Percentiles rank a stretch among this genome's conserved stretches.
Evolutionary conservation across 2,797 vertebrate genomes (phyloP).

Genomic region (Enteromius radiatus): DNA sequence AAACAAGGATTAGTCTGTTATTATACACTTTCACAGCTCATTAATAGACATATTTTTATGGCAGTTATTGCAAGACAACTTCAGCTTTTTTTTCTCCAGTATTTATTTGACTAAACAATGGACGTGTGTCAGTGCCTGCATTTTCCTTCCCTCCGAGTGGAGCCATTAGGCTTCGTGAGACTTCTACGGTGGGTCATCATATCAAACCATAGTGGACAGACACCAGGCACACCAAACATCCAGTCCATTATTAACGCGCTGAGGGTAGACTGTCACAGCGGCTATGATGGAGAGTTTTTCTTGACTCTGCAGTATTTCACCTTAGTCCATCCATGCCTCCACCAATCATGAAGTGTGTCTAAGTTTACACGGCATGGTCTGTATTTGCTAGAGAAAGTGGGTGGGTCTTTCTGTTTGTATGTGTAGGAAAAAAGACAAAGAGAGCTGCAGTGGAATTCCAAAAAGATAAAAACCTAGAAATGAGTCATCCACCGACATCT

Average conservation of each 20-base stretch:
- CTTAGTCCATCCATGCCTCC: conserved; percentile 12
- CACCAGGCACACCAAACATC: conserved; percentile 21
- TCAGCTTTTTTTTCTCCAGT: conserved; percentile 10
- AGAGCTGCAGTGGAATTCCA: conserved; percentile 23
- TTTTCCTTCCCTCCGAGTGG: conserved; percentile 29
- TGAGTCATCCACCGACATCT: conserved; percentile 47
- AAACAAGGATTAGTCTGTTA: conserved; percentile 52
- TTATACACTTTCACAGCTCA: conserved; percentile 57
- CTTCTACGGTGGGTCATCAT: conserved; percentile 27
- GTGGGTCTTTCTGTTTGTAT: conserved; percentile 18
- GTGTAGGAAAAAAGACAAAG: conserved; percentile 17
- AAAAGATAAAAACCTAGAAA: conserved; percentile 54
- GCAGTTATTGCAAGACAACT: conserved; percentile 47
- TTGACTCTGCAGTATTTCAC: conserved; percentile 38
- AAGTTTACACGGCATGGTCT: conserved; percentile 29
- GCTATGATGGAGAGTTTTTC: conserved; percentile 35
- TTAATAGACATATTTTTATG: conserved; percentile 56
- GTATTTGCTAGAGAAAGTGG: conserved; percentile 14
- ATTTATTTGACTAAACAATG: conserved; percentile 38
- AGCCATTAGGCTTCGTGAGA: conserved; percentile 4
- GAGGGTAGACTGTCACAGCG: conserved; percentile 22
- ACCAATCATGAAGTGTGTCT: conserved; percentile 39
- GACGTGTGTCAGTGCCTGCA: conserved; percentile 11
- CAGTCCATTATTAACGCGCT: conserved; percentile 16
- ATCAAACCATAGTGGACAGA: conserved; percentile 34